These are phyloP conservation scores for Andricus grossulariae DNA, from an alignment of 1,140 invertebrate species.

Conservation along the genomic window DNA sequence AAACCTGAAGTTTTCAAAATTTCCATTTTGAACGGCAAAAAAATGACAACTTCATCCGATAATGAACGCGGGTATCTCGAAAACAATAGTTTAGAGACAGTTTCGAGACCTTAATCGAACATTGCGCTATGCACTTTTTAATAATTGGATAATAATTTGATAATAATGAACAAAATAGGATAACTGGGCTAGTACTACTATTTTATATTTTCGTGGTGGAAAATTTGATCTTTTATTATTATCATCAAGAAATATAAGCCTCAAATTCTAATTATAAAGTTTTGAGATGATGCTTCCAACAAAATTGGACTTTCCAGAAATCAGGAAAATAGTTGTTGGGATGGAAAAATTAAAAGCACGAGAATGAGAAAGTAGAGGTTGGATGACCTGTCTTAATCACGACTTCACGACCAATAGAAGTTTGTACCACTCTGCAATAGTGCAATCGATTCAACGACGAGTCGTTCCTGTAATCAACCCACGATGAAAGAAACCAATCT, in stretches of 20 bases:
- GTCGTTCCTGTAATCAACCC: not conserved
- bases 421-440: constrained; percentile 6
- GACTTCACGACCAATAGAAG: constrained; percentile 2
- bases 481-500: constrained; percentile 10
- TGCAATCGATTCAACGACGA: not conserved
- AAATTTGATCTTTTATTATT: too few relatives aligned
- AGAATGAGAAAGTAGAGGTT: constrained; percentile 2
- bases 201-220: too few relatives aligned
- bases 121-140: too few relatives aligned
- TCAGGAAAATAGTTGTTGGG: not conserved
- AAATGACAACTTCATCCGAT: too few relatives aligned
- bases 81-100: too few relatives aligned
- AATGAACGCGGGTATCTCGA: too few relatives aligned
- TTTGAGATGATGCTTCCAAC: not conserved
- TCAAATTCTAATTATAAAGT: not conserved
- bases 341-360: not conserved
- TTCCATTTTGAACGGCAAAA: too few relatives aligned
- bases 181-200: too few relatives aligned
- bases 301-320: not conserved
- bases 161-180: too few relatives aligned
- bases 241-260: not conserved
- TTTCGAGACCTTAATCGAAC: too few relatives aligned
- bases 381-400: not conserved
- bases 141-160: too few relatives aligned
- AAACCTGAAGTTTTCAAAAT: too few relatives aligned